Conservation (phyloP, 1,140 invertebrate genomes). For the Drosophila mauritiana region DNA sequence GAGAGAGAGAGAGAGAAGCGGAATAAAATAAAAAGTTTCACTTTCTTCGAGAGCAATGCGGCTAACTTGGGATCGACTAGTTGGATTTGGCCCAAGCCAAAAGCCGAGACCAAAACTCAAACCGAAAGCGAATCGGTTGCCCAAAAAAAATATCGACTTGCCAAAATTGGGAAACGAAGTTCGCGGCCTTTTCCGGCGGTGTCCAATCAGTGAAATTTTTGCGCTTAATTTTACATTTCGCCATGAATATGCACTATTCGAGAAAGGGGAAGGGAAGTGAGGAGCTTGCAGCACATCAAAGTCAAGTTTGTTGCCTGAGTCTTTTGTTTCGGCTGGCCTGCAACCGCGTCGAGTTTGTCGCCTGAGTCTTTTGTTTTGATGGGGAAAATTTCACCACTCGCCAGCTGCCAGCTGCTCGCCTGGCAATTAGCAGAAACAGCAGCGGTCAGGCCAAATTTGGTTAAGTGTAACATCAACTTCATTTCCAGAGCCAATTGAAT, state of each 20-base stretch:
- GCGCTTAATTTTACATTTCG: conserved; percentile 36
- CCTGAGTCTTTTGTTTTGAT: conserved; percentile 62
- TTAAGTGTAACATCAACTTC: conserved; percentile 81
- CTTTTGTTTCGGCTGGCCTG: conserved; percentile 1
- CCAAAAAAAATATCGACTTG: conserved; percentile 39
- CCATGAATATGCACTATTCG: conserved; percentile 55
- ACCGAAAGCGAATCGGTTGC: conserved; percentile 33
- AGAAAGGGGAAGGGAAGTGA: conserved; percentile 4
- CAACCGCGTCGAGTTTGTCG: conserved; percentile 31
- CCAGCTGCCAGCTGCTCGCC: conserved; percentile 24
- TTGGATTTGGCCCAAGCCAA: conserved; percentile 44
- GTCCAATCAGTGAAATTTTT: conserved; percentile 56
- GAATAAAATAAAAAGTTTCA: conserved; percentile 70
- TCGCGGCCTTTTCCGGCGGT: conserved; percentile 52
- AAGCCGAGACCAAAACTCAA: conserved; percentile 17
- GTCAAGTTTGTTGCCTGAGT: conserved; percentile 13
- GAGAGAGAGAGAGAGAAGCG: conserved; percentile 24
- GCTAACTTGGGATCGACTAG: conserved; percentile 33
- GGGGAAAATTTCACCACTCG: conserved; percentile 64
- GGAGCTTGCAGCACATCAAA: conserved; percentile 14
- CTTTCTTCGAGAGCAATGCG: conserved; percentile 65
- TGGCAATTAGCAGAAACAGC: conserved; percentile 64
- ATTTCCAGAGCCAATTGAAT: conserved; percentile 73
- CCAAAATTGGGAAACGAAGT: conserved; percentile 51
- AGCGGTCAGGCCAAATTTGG: conserved; percentile 70